These are phyloP conservation scores for Poecile montanus DNA, from an alignment of 2,797 vertebrate species.

Conservation along the genomic window DNA sequence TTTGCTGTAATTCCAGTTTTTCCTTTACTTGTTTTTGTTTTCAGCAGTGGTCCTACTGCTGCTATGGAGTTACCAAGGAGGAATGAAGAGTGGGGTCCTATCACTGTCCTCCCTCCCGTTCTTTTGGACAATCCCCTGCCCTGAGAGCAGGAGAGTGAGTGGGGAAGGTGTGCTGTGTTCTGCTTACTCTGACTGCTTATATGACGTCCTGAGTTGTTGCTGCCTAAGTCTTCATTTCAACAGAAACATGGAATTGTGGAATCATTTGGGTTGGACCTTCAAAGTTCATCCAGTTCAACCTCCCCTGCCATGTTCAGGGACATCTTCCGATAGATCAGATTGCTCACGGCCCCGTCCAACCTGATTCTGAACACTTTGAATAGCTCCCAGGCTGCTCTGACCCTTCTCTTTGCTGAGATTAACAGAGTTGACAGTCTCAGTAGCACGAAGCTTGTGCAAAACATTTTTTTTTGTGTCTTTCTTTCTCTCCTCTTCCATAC, in stretches of 20 bases:
- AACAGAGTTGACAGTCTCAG: background rate
- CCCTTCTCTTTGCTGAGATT: background rate
- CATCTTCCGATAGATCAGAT: background rate
- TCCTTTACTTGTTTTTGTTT: background rate
- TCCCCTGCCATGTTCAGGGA: fast-evolving
- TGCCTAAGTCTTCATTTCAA: background rate
- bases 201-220: background rate
- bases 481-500: background rate
- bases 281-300: background rate
- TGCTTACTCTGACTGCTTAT: background rate
- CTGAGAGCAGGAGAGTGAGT: background rate
- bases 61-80: background rate
- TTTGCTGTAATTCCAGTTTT: background rate
- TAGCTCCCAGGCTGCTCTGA: background rate
- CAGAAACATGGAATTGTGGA: background rate
- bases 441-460: background rate
- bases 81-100: background rate
- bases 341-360: background rate
- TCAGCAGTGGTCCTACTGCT: background rate
- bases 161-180: background rate
- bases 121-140: fast-evolving
- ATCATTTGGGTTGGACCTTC: background rate
- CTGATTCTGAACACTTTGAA: background rate
- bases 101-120: fast-evolving
- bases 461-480: background rate